Conservation (phyloP, 2,113 vertebrate genomes). For the Acrocephalus arundinaceus region DNA sequence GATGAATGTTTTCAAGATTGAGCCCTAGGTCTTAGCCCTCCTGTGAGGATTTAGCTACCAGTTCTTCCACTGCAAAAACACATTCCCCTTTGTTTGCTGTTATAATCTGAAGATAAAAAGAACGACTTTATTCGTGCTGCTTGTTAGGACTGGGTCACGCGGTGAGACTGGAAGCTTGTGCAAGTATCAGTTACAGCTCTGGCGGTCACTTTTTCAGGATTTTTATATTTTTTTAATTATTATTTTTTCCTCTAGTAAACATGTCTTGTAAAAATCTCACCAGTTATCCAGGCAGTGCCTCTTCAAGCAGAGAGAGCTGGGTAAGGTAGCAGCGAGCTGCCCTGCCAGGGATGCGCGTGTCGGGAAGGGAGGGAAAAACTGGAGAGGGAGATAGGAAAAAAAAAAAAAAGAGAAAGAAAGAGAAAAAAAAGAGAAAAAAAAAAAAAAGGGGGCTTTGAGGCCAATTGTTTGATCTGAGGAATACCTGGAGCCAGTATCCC, state of each 20-base stretch:
- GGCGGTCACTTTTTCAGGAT: neutral
- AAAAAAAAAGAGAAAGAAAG: neutral
- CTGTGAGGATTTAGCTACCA: neutral
- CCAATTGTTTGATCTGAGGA: conserved; percentile 47
- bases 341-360: conserved; percentile 23
- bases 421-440: neutral
- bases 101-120: neutral
- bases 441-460: neutral
- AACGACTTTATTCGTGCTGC: neutral
- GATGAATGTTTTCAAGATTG: neutral
- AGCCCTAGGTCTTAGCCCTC: neutral
- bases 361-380: neutral
- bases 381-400: neutral
- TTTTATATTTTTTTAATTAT: too few species aligned
- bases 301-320: conserved; percentile 15
- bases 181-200: conserved; percentile 36
- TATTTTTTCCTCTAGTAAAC: neutral
- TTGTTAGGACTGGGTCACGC: neutral
- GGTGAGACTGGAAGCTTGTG: neutral
- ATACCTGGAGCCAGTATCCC: conserved; percentile 57
- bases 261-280: conserved; percentile 32
- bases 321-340: conserved; percentile 52
- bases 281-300: neutral
- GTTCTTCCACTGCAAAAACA: neutral
- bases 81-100: neutral